Evolutionary conservation across 1,140 invertebrate genomes (phyloP).

Genomic region (Sarcophaga peregrina): DNA sequence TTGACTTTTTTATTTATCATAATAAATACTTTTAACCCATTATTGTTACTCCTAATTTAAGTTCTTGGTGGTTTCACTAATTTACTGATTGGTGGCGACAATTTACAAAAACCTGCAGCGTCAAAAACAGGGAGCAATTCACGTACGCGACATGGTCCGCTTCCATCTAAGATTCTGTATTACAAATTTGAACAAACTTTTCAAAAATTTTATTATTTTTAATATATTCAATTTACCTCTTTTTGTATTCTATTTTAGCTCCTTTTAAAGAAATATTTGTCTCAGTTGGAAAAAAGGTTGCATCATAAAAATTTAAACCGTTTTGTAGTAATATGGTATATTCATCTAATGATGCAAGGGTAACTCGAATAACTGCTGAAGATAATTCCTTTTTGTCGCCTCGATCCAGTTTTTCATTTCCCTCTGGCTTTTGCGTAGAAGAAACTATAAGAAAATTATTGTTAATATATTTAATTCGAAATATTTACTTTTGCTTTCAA

Average conservation of each 20-base stretch:
- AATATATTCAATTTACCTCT: constrained; percentile 65
- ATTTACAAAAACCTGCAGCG: constrained; percentile 80
- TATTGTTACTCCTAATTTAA: background rate
- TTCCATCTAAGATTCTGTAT: constrained; percentile 70
- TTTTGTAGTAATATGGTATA: constrained; percentile 82
- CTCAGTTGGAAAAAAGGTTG: constrained; percentile 86
- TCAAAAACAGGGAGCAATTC: constrained; percentile 85
- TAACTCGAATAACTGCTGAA: constrained; percentile 76
- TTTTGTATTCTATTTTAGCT: constrained; percentile 67
- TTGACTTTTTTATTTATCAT: no score
- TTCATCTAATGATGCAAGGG: constrained; percentile 82
- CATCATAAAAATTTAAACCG: constrained; percentile 85
- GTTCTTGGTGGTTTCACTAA: constrained; percentile 76
- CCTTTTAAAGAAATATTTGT: constrained; percentile 72
- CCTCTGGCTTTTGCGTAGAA: background rate
- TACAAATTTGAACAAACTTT: constrained; percentile 26
- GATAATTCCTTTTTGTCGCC: constrained; percentile 68
- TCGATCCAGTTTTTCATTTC: constrained; percentile 65
- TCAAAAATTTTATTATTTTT: background rate
- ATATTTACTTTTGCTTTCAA: constrained; percentile 14
- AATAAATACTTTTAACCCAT: no score
- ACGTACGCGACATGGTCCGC: constrained; percentile 75
- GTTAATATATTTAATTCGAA: constrained; percentile 51
- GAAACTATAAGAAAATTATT: background rate
- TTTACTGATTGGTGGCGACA: constrained; percentile 80